Percentiles rank a stretch among this genome's conserved stretches.
Evolutionary conservation across 2,113 vertebrate species (phyloP).

Genomic region (Sander lucioperca): DNA sequence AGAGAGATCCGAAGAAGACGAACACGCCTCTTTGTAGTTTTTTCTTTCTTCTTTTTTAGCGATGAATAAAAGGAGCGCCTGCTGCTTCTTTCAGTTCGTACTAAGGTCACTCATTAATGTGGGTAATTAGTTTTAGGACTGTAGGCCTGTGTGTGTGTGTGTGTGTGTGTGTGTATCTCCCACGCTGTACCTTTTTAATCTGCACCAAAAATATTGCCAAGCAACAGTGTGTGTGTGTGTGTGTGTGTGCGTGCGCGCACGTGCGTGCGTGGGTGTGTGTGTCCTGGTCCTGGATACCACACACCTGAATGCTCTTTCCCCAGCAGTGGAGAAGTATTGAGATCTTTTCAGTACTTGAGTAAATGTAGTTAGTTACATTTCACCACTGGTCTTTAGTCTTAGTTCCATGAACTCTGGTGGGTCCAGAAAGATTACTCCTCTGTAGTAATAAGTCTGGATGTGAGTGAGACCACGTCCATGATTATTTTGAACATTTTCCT

Average conservation of each 20-base stretch:
- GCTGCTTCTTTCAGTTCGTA: slow-evolving; percentile 25
- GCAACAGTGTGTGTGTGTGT: neutral
- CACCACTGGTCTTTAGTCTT: no score
- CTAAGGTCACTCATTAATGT: slow-evolving; percentile 47
- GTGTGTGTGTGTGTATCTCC: no score
- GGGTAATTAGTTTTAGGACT: slow-evolving; percentile 30
- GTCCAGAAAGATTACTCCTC: neutral
- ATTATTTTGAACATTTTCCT: neutral
- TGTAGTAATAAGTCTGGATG: neutral
- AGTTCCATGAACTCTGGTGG: no score
- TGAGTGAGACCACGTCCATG: neutral
- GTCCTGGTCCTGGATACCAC: neutral
- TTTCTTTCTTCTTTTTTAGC: slow-evolving; percentile 11
- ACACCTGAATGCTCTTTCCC: neutral
- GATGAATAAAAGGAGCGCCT: slow-evolving; percentile 17
- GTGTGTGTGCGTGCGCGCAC: no score
- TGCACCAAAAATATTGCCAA: no score
- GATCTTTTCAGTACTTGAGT: neutral
- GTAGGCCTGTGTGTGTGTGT: neutral
- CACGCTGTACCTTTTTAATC: no score
- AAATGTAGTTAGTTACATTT: neutral
- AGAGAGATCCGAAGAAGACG: neutral
- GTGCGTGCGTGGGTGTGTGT: neutral
- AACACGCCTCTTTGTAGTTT: slow-evolving; percentile 31
- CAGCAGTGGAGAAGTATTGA: neutral